Conservation (phyloP, 2,888 invertebrate genomes). For the Hirtodrosophila histrioides region DNA sequence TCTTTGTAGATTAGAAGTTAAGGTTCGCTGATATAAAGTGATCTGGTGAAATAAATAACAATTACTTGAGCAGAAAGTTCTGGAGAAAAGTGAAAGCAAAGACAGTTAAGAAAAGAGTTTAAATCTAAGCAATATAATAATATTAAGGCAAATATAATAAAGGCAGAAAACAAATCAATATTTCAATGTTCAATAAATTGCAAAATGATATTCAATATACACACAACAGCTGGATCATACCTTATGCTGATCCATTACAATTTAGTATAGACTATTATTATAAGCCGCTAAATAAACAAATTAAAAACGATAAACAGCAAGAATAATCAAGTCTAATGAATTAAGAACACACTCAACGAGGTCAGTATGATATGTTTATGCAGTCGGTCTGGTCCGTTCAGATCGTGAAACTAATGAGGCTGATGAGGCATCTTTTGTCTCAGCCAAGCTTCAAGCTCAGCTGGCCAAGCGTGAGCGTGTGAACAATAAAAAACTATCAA, state of each 20-base stretch:
- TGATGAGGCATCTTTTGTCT: constrained; percentile 50
- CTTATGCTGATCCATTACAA: too few species aligned
- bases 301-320: background rate
- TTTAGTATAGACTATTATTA: too few species aligned
- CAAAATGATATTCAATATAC: too few species aligned
- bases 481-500: constrained; percentile 12
- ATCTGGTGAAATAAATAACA: constrained; percentile 6
- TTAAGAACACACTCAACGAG: constrained; percentile 32
- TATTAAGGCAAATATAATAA: too few species aligned
- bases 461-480: constrained; percentile 28
- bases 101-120: background rate
- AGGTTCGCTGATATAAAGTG: background rate
- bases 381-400: constrained; percentile 1
- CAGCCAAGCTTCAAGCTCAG: constrained; percentile 17
- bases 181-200: too few species aligned
- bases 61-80: background rate
- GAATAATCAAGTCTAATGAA: constrained; percentile 22
- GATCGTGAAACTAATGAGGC: constrained; percentile 39
- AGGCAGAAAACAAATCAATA: too few species aligned
- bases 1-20: constrained; percentile 4
- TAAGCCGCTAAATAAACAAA: too few species aligned
- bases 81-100: background rate
- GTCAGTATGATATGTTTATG: constrained; percentile 26
- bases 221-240: too few species aligned
- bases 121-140: too few species aligned